Conservation (phyloP, 2,797 vertebrate species). For the Rhyacichthys aspro region DNA sequence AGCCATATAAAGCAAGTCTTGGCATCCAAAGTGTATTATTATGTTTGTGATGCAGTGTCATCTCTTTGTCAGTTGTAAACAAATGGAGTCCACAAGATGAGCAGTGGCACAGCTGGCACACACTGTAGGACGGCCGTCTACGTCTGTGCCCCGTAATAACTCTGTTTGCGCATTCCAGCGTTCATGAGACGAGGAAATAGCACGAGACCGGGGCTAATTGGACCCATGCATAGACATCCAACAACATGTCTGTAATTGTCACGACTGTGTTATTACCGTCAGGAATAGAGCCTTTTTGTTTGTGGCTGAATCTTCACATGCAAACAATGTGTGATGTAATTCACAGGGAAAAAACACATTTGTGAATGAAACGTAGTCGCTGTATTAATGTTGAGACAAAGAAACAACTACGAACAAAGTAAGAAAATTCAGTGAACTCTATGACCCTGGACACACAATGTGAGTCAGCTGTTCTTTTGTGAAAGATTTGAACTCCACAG, state of each 20-base stretch:
- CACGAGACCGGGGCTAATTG: conserved; percentile 20
- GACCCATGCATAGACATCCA: not conserved
- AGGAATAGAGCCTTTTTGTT: conserved; percentile 8
- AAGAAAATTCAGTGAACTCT: not conserved
- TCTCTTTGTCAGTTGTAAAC: not conserved
- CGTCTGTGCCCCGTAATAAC: conserved; percentile 16
- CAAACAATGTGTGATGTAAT: not conserved
- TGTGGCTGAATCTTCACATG: conserved; percentile 13
- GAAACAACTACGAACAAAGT: not conserved
- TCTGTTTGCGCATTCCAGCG: conserved; percentile 1
- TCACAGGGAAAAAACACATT: not conserved
- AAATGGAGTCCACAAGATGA: conserved; percentile 1
- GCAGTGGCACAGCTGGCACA: not conserved
- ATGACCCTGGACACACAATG: conserved; percentile 6
- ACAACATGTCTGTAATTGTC: conserved; percentile 21
- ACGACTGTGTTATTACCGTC: conserved; percentile 4
- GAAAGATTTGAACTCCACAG: conserved; percentile 2
- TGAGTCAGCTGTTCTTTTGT: conserved; percentile 25
- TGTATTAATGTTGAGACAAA: not conserved
- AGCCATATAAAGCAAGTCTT: too few species aligned
- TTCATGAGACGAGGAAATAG: conserved; percentile 11
- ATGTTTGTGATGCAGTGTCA: not conserved
- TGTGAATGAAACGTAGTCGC: conserved; percentile 4
- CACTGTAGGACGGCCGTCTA: not conserved
- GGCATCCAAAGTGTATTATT: not conserved